Percentiles rank a stretch among this genome's conserved stretches.
Evolutionary conservation across 2,113 vertebrate species (phyloP).

Genomic region (Lagopus muta): DNA sequence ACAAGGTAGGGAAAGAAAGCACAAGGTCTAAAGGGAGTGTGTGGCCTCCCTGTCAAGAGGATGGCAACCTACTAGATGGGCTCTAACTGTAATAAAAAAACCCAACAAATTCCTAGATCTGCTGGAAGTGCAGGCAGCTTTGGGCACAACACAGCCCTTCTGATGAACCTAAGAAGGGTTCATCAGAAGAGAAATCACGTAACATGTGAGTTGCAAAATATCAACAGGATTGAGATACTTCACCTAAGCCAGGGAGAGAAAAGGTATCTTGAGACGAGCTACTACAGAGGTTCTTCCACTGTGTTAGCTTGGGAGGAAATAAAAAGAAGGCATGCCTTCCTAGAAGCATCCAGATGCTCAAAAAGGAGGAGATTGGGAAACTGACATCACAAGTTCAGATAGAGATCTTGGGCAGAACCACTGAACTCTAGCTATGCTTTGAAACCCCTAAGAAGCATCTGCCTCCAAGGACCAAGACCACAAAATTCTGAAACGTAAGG

Average conservation of each 20-base stretch:
- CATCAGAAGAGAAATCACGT: fast-evolving
- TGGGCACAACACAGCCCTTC: not conserved
- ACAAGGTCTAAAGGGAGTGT: not conserved
- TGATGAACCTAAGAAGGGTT: not conserved
- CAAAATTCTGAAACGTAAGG: not conserved
- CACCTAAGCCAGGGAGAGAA: not conserved
- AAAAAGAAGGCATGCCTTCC: not conserved
- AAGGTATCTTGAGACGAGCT: not conserved
- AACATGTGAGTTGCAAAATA: not conserved
- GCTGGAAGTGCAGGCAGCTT: not conserved
- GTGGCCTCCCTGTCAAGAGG: not conserved
- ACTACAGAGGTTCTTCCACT: not conserved
- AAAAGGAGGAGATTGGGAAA: not conserved
- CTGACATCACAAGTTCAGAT: fast-evolving
- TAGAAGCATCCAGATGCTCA: not conserved
- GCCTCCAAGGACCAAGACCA: not conserved
- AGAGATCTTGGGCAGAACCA: not conserved
- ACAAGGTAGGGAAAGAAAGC: not conserved
- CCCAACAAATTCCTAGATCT: not conserved
- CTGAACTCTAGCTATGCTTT: not conserved
- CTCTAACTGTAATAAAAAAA: not conserved
- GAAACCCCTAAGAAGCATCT: not conserved
- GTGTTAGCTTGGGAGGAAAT: not conserved
- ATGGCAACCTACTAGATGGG: not conserved
- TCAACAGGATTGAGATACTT: not conserved